A percentile compares a stretch with the other conserved stretches of the same genome.
Conservation (phyloP, 1,140 invertebrate species). For the Nilaparvata lugens region DNA sequence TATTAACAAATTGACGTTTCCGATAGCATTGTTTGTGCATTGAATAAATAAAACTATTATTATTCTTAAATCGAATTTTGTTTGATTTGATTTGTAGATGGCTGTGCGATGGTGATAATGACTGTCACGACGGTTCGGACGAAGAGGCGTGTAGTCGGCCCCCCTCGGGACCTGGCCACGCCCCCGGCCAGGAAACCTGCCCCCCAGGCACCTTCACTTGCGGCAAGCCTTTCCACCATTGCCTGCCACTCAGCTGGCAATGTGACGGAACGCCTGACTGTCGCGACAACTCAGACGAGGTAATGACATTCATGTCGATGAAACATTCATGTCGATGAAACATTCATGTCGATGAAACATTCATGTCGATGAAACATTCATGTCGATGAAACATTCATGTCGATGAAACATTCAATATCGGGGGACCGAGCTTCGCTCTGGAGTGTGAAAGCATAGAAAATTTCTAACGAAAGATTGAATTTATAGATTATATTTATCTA, state of each 20-base stretch:
- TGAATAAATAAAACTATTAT: too few species aligned
- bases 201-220: neutral
- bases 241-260: slow-evolving; percentile 49
- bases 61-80: too few species aligned
- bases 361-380: slow-evolving; percentile 29
- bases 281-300: slow-evolving; percentile 59
- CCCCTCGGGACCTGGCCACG: slow-evolving; percentile 25
- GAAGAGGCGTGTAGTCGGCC: slow-evolving; percentile 48
- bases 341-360: slow-evolving; percentile 42
- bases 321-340: too few species aligned
- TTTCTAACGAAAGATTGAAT: too few species aligned
- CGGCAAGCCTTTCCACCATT: slow-evolving; percentile 28
- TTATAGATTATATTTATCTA: too few species aligned
- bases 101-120: slow-evolving; percentile 58
- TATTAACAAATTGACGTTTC: too few species aligned
- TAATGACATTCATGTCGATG: slow-evolving; percentile 47
- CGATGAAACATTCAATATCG: slow-evolving; percentile 14
- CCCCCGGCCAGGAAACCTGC: neutral
- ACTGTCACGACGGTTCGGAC: slow-evolving; percentile 60
- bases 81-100: slow-evolving; percentile 35
- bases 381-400: slow-evolving; percentile 43
- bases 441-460: too few species aligned
- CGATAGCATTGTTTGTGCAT: too few species aligned
- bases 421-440: too few species aligned
- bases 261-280: slow-evolving; percentile 66